Conservation (phyloP, 2,888 invertebrate species). For the Barypeithes pellucidus region DNA sequence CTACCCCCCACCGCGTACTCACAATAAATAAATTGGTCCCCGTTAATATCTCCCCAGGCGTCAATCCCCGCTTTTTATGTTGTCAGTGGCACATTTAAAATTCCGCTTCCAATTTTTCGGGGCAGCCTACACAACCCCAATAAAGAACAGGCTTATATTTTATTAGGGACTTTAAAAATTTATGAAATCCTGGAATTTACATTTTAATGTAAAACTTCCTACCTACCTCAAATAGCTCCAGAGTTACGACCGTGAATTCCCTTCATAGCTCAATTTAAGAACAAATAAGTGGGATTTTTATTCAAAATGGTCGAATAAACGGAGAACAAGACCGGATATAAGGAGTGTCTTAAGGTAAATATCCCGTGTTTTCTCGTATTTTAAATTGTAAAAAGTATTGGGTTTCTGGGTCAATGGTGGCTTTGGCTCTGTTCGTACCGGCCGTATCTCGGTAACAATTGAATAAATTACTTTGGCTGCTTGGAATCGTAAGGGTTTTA, state of each 20-base stretch:
- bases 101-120: conserved; percentile 43
- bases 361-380: conserved; percentile 3
- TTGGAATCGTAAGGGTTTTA: neutral
- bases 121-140: conserved; percentile 27
- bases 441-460: neutral
- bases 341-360: conserved; percentile 25
- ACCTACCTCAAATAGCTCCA: conserved; percentile 33
- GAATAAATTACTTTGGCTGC: neutral
- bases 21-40: conserved; percentile 44
- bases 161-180: conserved; percentile 34
- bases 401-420: conserved; percentile 2
- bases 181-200: conserved; percentile 38
- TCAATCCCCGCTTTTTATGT: conserved; percentile 46
- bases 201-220: conserved; percentile 39
- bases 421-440: neutral
- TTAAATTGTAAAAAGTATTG: conserved; percentile 4
- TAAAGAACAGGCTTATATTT: conserved; percentile 36
- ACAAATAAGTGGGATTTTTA: conserved; percentile 35
- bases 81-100: conserved; percentile 40
- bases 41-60: conserved; percentile 43
- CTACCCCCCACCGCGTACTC: conserved; percentile 15
- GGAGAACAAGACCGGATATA: conserved; percentile 17
- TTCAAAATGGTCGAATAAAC: conserved; percentile 28
- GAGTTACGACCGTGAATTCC: conserved; percentile 25
- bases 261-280: conserved; percentile 31